phyloP scores from a whole-genome alignment of 2,113 vertebrate genomes.

The Mobula hypostoma region DNA sequence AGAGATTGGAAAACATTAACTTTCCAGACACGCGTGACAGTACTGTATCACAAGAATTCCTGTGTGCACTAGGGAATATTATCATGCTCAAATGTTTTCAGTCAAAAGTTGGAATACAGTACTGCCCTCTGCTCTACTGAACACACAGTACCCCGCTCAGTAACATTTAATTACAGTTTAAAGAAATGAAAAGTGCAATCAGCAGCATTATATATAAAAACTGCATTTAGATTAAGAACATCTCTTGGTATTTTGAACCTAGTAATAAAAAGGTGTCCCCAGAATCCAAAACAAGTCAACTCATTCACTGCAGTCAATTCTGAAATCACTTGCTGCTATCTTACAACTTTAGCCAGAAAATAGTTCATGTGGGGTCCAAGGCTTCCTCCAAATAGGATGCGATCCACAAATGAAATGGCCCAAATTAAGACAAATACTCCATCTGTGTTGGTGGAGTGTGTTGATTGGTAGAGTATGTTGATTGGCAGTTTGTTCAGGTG shows the following conservation, averaged over 20 bases:
- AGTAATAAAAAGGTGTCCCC: neutral
- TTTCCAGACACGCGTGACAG: neutral
- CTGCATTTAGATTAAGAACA: neutral
- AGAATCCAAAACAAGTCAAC: neutral
- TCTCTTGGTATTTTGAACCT: neutral
- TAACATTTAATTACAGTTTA: constrained; percentile 1
- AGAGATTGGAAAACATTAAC: neutral
- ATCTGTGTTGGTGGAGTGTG: neutral
- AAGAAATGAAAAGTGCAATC: constrained; percentile 19
- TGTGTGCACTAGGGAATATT: neutral
- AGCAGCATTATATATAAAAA: constrained; percentile 13
- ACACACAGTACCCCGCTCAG: neutral
- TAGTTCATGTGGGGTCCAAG: neutral
- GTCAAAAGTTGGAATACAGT: neutral
- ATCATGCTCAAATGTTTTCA: neutral
- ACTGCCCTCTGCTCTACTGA: no score
- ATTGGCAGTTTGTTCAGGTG: neutral
- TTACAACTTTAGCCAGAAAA: neutral
- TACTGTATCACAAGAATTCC: neutral
- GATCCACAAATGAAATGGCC: constrained; percentile 4
- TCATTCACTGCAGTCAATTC: neutral
- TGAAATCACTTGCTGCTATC: neutral
- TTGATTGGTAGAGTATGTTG: neutral
- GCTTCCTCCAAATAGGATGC: neutral
- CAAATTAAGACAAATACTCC: neutral